Conservation (phyloP, 2,113 vertebrate genomes). For the Rattus rattus region DNA sequence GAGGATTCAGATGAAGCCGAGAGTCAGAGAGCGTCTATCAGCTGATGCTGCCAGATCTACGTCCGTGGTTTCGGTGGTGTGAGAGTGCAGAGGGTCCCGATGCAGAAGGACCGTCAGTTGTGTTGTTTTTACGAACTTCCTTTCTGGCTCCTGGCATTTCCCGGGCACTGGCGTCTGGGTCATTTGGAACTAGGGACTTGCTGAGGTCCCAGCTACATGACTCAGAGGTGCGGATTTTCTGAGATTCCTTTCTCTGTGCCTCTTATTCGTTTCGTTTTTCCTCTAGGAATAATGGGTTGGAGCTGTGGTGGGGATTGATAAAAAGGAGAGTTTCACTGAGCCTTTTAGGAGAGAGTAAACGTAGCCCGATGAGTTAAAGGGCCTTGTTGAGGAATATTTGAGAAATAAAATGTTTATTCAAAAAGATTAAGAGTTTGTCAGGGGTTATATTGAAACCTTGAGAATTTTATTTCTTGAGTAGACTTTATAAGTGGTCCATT, state of each 20-base stretch:
- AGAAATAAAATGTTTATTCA: not conserved
- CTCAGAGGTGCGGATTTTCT: not conserved
- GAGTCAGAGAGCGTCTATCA: not conserved
- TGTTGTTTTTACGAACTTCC: not conserved
- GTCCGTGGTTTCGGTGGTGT: accelerated
- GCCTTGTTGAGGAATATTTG: not conserved
- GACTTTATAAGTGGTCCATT: not conserved
- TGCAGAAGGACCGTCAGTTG: not conserved
- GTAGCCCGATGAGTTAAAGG: not conserved
- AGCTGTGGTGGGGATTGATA: not conserved
- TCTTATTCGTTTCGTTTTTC: not conserved
- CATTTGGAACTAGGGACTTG: not conserved
- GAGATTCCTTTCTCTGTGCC: not conserved
- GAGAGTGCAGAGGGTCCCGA: not conserved
- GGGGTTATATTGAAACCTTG: not conserved
- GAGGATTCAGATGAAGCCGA: not conserved
- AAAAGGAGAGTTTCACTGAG: not conserved
- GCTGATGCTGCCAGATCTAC: not conserved
- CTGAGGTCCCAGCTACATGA: not conserved
- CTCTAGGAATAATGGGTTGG: not conserved
- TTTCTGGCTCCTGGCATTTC: not conserved
- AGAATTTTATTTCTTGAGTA: not conserved
- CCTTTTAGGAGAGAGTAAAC: not conserved
- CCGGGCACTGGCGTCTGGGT: not conserved
- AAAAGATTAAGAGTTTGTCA: not conserved